Conservation (phyloP, 2,888 invertebrate species). For the Nomada ferruginata region DNA sequence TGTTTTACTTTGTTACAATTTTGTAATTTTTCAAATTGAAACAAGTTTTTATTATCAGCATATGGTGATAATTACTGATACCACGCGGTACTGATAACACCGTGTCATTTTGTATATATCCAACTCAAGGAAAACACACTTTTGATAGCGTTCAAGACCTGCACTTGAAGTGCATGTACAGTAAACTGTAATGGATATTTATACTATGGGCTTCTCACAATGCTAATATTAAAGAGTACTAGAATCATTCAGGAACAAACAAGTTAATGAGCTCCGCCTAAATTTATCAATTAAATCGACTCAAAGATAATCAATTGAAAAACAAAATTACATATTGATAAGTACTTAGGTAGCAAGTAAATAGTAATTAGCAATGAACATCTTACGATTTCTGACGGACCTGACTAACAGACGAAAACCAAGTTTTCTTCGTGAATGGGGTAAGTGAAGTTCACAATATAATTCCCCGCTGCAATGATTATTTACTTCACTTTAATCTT, state of each 20-base stretch:
- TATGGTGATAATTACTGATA: neutral
- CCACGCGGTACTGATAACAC: neutral
- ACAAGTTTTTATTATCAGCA: no score
- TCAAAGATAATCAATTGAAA: no score
- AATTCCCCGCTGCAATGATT: neutral
- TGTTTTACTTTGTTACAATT: no score
- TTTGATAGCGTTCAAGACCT: neutral
- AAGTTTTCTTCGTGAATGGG: constrained; percentile 84
- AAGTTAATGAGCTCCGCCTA: no score
- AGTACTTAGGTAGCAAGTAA: neutral
- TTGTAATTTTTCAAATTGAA: no score
- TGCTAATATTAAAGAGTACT: neutral
- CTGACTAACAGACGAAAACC: constrained; percentile 82
- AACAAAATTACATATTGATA: neutral
- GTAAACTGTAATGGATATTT: neutral
- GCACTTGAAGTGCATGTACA: neutral
- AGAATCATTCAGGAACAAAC: neutral
- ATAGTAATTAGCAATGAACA: constrained; percentile 79
- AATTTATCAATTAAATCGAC: neutral
- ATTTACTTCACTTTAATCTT: neutral
- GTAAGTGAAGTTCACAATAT: constrained; percentile 75
- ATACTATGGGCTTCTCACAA: neutral
- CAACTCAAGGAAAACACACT: neutral
- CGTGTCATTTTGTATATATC: no score
- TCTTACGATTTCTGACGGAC: constrained; percentile 84